Conservation (phyloP, 2,113 vertebrate species). For the Aphelocoma coerulescens region DNA sequence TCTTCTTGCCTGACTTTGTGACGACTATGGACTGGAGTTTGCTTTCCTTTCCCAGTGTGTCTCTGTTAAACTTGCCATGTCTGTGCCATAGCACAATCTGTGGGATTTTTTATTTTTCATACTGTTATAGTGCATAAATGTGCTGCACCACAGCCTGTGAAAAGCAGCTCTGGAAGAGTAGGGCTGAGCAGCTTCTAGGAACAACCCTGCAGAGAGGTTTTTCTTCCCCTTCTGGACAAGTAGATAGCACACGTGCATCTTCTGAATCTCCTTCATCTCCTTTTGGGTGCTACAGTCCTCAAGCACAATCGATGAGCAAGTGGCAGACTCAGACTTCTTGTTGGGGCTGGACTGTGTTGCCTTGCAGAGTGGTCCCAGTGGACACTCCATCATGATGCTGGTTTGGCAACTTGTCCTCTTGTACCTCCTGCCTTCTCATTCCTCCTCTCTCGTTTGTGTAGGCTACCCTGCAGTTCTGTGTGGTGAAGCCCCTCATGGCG, state of each 20-base stretch:
- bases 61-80: neutral
- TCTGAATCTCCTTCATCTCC: neutral
- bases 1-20: neutral
- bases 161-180: neutral
- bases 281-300: neutral
- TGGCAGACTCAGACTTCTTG: neutral
- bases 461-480: constrained; percentile 95
- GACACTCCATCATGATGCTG: neutral
- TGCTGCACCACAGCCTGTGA: neutral
- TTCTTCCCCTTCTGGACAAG: neutral
- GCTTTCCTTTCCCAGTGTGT: neutral
- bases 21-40: neutral
- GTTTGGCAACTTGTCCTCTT: neutral
- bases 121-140: neutral
- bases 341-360: neutral
- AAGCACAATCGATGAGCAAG: neutral
- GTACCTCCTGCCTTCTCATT: neutral
- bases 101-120: neutral
- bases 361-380: neutral
- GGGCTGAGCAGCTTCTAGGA: neutral
- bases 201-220: neutral
- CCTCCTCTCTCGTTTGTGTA: constrained; percentile 22
- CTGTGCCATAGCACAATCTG: neutral
- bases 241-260: neutral
- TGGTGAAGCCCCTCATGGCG: constrained; percentile 94